Conservation (phyloP, 1,140 invertebrate genomes). For the Brachionus asplanchnoidis region DNA sequence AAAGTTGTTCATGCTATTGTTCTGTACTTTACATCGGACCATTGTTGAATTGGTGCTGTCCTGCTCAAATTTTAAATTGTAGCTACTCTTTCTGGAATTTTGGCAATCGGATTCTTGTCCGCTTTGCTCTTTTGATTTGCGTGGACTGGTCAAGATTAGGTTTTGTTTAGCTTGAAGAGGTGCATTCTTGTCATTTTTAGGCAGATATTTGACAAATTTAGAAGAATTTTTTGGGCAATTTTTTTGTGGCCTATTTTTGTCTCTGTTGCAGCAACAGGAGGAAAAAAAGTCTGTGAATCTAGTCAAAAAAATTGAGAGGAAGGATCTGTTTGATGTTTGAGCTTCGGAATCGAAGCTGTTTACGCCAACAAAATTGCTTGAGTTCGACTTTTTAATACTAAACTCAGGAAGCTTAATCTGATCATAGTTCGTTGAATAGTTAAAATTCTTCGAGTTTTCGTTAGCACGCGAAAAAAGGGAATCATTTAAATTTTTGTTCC, state of each 20-base stretch:
- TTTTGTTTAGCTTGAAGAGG: not conserved
- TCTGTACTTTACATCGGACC: not conserved
- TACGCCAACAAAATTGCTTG: not conserved
- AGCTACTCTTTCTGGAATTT: constrained; percentile 3
- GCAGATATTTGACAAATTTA: not conserved
- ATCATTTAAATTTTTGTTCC: not conserved
- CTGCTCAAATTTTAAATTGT: not conserved
- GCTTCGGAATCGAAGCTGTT: not conserved
- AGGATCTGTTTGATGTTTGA: not conserved
- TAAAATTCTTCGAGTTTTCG: not conserved
- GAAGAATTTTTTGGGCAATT: not conserved
- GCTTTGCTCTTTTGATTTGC: not conserved
- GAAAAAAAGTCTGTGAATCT: not conserved
- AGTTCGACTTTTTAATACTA: not conserved
- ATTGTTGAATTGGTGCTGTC: constrained; percentile 1
- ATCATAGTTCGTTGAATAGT: not conserved
- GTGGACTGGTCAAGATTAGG: not conserved
- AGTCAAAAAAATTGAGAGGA: not conserved
- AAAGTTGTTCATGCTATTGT: constrained; percentile 29
- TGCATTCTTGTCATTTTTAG: not conserved
- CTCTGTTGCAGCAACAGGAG: not conserved
- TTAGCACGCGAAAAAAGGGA: not conserved
- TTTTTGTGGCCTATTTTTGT: not conserved
- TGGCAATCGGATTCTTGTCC: not conserved
- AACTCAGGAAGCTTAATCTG: not conserved